Evolutionary conservation across 2,113 vertebrate species (phyloP).

Genomic region (Otus sunia): DNA sequence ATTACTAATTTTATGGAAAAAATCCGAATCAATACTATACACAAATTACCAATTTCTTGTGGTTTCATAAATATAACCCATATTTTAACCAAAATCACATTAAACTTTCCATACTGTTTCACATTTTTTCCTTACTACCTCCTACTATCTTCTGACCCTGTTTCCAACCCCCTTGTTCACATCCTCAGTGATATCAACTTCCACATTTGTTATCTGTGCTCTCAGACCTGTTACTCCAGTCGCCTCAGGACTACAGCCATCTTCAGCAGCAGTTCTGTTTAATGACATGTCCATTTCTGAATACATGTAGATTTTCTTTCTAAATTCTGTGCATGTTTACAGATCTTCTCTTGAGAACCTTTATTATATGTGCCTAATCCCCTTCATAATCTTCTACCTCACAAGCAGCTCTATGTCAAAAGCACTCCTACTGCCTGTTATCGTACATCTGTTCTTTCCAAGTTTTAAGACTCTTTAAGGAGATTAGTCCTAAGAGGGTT

Average conservation of each 20-base stretch:
- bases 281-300: background rate
- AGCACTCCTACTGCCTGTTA: background rate
- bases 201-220: background rate
- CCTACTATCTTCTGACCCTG: background rate
- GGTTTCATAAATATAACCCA: background rate
- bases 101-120: background rate
- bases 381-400: background rate
- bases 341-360: background rate
- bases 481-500: background rate
- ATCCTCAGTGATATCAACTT: background rate
- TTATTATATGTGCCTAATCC: background rate
- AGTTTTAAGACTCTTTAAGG: background rate
- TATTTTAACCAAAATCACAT: background rate
- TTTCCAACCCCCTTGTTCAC: background rate
- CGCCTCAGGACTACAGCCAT: background rate
- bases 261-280: background rate
- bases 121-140: background rate
- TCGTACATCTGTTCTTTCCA: background rate
- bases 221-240: background rate
- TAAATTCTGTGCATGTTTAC: background rate
- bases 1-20: background rate
- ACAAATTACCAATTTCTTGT: background rate
- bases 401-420: background rate
- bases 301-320: background rate
- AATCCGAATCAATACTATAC: background rate